A percentile compares a stretch with the other conserved stretches of the same genome.
phyloP scores from a whole-genome alignment of 2,888 invertebrate genomes.

The Gnatocerus cornutus region DNA sequence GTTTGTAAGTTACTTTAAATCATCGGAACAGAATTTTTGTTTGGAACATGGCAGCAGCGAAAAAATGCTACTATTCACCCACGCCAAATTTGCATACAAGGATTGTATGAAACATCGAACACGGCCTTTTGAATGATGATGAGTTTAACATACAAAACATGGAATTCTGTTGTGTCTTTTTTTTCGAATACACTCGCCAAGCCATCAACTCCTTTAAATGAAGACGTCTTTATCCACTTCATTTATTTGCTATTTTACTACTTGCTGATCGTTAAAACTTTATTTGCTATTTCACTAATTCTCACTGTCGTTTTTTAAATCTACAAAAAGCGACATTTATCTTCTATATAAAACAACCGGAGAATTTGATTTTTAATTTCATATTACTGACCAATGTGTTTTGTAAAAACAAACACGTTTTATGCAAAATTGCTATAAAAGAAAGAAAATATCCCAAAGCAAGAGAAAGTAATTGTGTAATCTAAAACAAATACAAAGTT shows the following conservation, averaged over 20 bases:
- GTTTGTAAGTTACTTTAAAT: slow-evolving; percentile 24
- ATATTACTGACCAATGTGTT: too few relatives aligned
- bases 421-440: too few relatives aligned
- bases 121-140: slow-evolving; percentile 38
- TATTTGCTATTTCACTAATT: slow-evolving; percentile 6
- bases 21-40: slow-evolving; percentile 27
- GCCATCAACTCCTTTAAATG: not conserved
- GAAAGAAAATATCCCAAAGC: too few relatives aligned
- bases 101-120: slow-evolving; percentile 36
- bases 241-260: slow-evolving; percentile 6
- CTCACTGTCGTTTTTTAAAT: slow-evolving; percentile 1
- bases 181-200: not conserved
- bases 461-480: too few relatives aligned
- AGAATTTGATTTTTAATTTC: too few relatives aligned
- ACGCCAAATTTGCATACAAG: slow-evolving; percentile 32
- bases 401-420: too few relatives aligned
- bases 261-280: slow-evolving; percentile 13
- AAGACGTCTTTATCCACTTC: slow-evolving; percentile 1
- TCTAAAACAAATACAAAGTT: too few relatives aligned
- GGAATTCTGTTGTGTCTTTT: slow-evolving; percentile 3
- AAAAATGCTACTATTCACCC: slow-evolving; percentile 29
- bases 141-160: slow-evolving; percentile 26
- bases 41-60: slow-evolving; percentile 21
- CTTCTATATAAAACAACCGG: too few relatives aligned
- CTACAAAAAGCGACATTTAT: too few relatives aligned